Conservation (phyloP, 2,797 vertebrate species). For the Ptychobarbus kaznakovi region DNA sequence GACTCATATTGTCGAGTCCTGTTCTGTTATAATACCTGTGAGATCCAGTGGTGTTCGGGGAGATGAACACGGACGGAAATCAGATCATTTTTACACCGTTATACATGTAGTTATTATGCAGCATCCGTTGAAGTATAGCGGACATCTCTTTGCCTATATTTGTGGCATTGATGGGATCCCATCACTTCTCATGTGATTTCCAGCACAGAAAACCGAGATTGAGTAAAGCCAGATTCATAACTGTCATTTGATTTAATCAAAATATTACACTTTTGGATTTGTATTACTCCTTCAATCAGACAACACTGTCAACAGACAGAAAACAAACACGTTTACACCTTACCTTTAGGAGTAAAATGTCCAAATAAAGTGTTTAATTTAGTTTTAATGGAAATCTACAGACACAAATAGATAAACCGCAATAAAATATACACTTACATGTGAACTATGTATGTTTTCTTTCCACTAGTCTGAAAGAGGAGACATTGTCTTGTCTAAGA, state of each 20-base stretch:
- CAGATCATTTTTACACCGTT: too few species aligned
- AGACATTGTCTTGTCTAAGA: neutral
- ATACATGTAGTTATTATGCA: too few species aligned
- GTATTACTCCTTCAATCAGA: too few species aligned
- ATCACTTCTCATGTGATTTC: neutral
- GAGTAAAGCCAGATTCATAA: too few species aligned
- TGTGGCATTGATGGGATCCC: neutral
- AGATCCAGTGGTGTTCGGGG: neutral
- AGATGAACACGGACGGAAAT: too few species aligned
- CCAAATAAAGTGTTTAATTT: neutral
- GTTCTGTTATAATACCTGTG: too few species aligned
- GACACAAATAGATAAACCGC: neutral
- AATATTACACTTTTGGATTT: too few species aligned
- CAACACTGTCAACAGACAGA: neutral
- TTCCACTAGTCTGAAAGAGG: neutral
- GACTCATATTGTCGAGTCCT: too few species aligned
- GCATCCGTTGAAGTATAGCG: too few species aligned
- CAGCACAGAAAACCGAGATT: too few species aligned
- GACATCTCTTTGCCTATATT: too few species aligned
- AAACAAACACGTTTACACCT: neutral
- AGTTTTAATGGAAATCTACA: neutral
- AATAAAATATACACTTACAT: neutral
- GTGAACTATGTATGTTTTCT: neutral
- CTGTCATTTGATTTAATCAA: neutral
- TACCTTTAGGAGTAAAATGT: neutral